A percentile compares a stretch with the other conserved stretches of the same genome.
Conservation (phyloP, 2,797 vertebrate species). For the Esox masquinongy region DNA sequence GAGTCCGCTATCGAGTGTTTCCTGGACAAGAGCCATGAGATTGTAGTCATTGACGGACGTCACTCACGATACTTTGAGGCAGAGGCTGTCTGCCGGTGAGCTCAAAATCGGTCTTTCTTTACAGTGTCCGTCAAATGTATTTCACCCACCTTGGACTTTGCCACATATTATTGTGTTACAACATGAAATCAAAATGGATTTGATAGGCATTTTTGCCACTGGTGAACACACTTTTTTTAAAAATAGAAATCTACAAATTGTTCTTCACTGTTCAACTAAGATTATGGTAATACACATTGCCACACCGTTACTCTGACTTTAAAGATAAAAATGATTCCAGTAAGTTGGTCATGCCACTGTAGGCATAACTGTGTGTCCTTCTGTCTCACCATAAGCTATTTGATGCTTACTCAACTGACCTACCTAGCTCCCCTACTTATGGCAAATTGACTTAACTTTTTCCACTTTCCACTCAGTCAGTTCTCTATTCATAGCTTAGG, state of each 20-base stretch:
- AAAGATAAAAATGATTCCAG: too few relatives aligned
- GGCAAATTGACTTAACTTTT: neutral
- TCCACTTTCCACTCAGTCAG: neutral
- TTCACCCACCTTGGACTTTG: too few relatives aligned
- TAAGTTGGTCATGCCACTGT: too few relatives aligned
- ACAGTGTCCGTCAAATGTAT: conserved; percentile 19
- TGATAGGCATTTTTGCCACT: too few relatives aligned
- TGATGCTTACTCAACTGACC: neutral
- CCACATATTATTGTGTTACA: conserved; percentile 11
- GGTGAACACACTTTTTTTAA: too few relatives aligned
- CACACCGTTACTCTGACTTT: too few relatives aligned
- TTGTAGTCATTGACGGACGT: conserved; percentile 89
- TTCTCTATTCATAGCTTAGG: neutral
- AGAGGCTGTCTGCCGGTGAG: conserved; percentile 88
- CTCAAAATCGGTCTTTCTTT: conserved; percentile 25
- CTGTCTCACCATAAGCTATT: neutral
- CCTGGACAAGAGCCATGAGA: conserved; percentile 94
- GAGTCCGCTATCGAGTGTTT: conserved; percentile 92
- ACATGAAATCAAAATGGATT: too few relatives aligned
- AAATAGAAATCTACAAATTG: too few relatives aligned
- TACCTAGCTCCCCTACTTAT: neutral
- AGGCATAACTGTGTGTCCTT: too few relatives aligned
- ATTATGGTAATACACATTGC: too few relatives aligned
- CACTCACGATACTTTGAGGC: conserved; percentile 86
- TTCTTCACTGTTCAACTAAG: too few relatives aligned